These are phyloP conservation scores for Nezara viridula DNA, from an alignment of 2,888 invertebrate genomes.

Conservation along the genomic window DNA sequence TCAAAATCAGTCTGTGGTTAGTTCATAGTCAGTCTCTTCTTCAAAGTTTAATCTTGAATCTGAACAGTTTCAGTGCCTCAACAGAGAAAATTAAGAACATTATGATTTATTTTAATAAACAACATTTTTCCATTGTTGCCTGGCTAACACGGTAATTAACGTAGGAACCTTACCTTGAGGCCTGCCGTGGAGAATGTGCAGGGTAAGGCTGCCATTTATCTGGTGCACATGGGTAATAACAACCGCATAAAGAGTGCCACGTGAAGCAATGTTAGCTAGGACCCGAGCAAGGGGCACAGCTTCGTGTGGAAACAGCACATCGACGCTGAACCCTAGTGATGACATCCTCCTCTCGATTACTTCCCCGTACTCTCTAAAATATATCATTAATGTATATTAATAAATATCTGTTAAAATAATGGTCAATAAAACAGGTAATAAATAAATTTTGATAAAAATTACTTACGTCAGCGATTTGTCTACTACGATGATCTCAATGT, in stretches of 20 bases:
- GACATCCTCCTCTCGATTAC: conserved; percentile 86
- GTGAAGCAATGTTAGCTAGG: conserved; percentile 87
- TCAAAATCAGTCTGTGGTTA: no score
- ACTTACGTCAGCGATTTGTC: conserved; percentile 86
- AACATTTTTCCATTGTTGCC: no score
- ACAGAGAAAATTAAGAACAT: no score
- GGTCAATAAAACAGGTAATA: conserved; percentile 26
- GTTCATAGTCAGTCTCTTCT: no score
- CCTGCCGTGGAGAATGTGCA: conserved; percentile 91
- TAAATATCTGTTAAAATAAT: not conserved
- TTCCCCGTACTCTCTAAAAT: conserved; percentile 85
- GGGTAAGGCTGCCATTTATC: conserved; percentile 86
- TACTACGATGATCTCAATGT: conserved; percentile 92
- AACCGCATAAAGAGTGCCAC: conserved; percentile 92
- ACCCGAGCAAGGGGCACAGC: conserved; percentile 86
- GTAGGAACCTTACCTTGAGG: conserved; percentile 79
- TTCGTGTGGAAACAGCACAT: conserved; percentile 91
- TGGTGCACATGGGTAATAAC: conserved; percentile 89
- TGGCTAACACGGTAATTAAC: not conserved
- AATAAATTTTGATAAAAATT: not conserved
- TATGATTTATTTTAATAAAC: no score
- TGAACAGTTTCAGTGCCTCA: no score
- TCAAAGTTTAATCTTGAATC: no score
- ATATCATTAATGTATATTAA: not conserved
- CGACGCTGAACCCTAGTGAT: conserved; percentile 83